A percentile compares a stretch with the other conserved stretches of the same genome.
Conservation (phyloP, 2,113 vertebrate genomes). For the Chionis minor region DNA sequence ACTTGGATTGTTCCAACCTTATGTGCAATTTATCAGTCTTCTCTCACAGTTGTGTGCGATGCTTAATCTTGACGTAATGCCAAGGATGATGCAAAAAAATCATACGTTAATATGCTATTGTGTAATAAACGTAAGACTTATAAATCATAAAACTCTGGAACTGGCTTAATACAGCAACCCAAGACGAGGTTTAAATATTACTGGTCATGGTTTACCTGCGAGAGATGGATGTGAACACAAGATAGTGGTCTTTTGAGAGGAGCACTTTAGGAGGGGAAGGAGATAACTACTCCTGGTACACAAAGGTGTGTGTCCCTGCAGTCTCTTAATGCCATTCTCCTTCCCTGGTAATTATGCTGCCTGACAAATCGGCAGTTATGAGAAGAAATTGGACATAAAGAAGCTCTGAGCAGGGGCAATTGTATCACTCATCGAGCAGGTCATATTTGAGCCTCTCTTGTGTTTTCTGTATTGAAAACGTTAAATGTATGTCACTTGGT, state of each 20-base stretch:
- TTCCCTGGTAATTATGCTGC: neutral
- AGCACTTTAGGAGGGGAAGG: neutral
- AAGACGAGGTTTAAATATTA: neutral
- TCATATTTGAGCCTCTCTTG: neutral
- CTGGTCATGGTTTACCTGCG: neutral
- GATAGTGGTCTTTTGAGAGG: neutral
- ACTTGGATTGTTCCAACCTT: neutral
- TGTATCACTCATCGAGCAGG: neutral
- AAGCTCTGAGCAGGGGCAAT: neutral
- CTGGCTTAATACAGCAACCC: neutral
- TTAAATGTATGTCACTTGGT: neutral
- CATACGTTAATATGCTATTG: neutral
- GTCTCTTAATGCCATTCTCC: neutral
- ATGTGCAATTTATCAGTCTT: neutral
- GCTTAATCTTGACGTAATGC: neutral
- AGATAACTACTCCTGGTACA: neutral
- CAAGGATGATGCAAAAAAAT: neutral
- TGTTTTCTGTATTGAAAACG: neutral
- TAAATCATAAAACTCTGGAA: neutral
- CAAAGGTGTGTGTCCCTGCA: neutral
- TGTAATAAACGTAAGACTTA: neutral
- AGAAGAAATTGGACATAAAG: constrained; percentile 10
- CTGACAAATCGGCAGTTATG: neutral
- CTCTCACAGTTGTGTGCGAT: neutral
- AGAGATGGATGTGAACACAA: neutral